Conservation (phyloP, 2,113 vertebrate genomes). For the Rhodinocichla rosea region DNA sequence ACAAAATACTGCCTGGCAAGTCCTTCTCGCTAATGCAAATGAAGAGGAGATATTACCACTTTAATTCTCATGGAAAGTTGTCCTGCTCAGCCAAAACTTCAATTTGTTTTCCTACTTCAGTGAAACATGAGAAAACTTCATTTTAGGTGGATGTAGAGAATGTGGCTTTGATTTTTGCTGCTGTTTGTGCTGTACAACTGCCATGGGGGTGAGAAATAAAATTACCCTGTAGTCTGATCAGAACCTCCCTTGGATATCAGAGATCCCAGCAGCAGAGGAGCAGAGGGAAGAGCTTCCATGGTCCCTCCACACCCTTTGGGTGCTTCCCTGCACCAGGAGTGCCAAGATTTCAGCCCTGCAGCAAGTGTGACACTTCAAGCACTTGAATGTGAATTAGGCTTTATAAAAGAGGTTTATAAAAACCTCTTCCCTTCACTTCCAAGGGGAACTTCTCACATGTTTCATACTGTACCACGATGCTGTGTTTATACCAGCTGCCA, state of each 20-base stretch:
- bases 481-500: conserved; percentile 29
- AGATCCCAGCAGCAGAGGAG: neutral
- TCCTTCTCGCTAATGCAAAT: neutral
- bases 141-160: neutral
- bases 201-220: neutral
- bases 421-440: neutral
- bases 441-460: conserved; percentile 43
- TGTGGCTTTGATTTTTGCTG: neutral
- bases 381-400: neutral
- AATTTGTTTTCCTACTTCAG: neutral
- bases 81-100: neutral
- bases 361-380: neutral
- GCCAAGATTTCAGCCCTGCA: neutral
- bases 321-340: neutral
- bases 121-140: neutral
- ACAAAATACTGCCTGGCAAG: neutral
- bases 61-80: neutral
- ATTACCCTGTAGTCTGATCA: neutral
- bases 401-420: too few relatives aligned
- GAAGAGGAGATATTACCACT: neutral
- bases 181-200: neutral
- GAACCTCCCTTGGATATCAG: neutral
- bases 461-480: neutral
- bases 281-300: neutral
- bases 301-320: neutral